phyloP scores from a whole-genome alignment of 2,888 invertebrate genomes.

The Andrena minutula region DNA sequence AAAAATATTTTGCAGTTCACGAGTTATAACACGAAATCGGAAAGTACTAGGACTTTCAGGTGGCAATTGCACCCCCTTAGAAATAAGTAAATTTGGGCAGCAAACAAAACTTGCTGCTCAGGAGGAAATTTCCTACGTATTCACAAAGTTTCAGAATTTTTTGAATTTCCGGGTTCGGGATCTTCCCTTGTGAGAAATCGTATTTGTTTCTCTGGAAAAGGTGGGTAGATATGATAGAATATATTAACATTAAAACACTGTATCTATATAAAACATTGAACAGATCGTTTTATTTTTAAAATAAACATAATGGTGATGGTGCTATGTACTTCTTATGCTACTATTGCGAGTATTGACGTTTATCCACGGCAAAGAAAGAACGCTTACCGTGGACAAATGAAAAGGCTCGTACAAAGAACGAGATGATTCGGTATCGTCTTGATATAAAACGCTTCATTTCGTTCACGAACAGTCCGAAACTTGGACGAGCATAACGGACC shows the following conservation, averaged over 20 bases:
- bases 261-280: slow-evolving; percentile 24
- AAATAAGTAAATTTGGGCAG: too few species aligned
- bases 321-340: slow-evolving; percentile 1
- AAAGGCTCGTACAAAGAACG: slow-evolving; percentile 2
- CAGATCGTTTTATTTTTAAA: slow-evolving; percentile 34
- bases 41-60: too few species aligned
- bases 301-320: slow-evolving; percentile 29
- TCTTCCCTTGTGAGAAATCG: too few species aligned
- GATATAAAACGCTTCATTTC: background rate
- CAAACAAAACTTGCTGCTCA: too few species aligned
- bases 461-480: background rate
- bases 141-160: too few species aligned
- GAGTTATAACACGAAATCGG: too few species aligned
- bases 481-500: background rate
- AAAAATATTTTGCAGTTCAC: too few species aligned
- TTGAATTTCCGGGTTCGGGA: too few species aligned
- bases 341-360: slow-evolving; percentile 1
- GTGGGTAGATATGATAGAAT: too few species aligned
- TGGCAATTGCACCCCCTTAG: too few species aligned
- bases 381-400: background rate
- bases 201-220: too few species aligned
- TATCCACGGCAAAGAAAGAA: background rate
- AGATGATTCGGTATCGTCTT: background rate
- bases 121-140: too few species aligned
- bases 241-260: background rate